A percentile compares a stretch with the other conserved stretches of the same genome.
These are phyloP conservation scores for Benthosema pterotum DNA, from an alignment of 2,797 vertebrate genomes.

Conservation along the genomic window DNA sequence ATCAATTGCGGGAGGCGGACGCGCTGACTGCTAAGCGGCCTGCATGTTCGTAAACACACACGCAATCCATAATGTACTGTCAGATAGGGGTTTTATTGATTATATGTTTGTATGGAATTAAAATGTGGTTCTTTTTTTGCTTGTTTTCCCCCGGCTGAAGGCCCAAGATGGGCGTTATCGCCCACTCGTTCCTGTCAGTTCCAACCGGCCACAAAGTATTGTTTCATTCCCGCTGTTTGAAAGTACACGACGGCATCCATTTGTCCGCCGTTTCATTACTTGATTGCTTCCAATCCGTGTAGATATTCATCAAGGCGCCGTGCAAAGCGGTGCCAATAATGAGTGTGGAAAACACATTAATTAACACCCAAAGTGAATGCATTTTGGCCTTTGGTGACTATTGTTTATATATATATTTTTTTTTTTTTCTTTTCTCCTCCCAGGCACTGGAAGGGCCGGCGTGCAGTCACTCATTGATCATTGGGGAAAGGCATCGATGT, in stretches of 20 bases:
- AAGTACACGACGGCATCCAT: too few relatives aligned
- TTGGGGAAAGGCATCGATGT: constrained; percentile 10
- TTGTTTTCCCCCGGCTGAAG: too few relatives aligned
- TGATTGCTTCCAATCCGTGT: background rate
- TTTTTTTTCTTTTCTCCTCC: background rate
- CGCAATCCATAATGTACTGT: background rate
- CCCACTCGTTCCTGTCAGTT: too few relatives aligned
- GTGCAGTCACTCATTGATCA: constrained; percentile 21
- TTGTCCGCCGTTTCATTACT: background rate
- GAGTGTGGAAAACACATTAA: background rate
- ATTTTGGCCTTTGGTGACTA: constrained; percentile 6
- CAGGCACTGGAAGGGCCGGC: background rate
- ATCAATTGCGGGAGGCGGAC: constrained; percentile 2
- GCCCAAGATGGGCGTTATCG: too few relatives aligned
- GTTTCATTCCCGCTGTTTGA: too few relatives aligned
- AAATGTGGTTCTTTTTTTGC: too few relatives aligned
- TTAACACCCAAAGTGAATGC: background rate
- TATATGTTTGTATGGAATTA: too few relatives aligned
- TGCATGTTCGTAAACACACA: background rate
- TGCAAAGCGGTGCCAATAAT: background rate
- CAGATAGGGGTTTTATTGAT: background rate
- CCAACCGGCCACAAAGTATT: too few relatives aligned
- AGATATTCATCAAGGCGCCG: background rate
- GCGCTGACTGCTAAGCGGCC: background rate
- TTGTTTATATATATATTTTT: background rate